These are phyloP conservation scores for Trichogramma pretiosum DNA, from an alignment of 1,140 invertebrate genomes.

Conservation along the genomic window DNA sequence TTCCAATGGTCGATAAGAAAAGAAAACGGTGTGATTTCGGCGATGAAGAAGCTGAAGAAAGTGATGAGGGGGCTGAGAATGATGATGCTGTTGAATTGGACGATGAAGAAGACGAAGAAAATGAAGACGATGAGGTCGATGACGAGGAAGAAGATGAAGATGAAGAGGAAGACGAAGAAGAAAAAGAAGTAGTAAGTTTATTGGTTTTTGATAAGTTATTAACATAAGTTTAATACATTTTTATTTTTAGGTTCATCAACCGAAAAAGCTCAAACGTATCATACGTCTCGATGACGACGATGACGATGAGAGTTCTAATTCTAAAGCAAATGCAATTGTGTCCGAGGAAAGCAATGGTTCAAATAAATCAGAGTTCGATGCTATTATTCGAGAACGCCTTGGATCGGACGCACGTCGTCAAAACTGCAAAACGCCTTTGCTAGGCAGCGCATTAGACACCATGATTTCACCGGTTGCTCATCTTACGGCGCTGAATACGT, in stretches of 20 bases:
- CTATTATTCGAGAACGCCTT: background rate
- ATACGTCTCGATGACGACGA: constrained; percentile 34
- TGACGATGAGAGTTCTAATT: no score
- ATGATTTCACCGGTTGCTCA: constrained; percentile 34
- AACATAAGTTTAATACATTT: background rate
- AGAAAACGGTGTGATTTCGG: constrained; percentile 27
- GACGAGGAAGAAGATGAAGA: constrained; percentile 29
- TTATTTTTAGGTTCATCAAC: constrained; percentile 18
- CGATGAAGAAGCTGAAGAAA: constrained; percentile 41
- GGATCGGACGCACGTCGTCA: constrained; percentile 18
- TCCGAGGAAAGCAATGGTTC: no score
- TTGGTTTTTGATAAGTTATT: background rate
- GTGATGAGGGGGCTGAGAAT: constrained; percentile 27
- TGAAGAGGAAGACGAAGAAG: constrained; percentile 32
- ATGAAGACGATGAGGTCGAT: constrained; percentile 32
- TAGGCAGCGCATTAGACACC: constrained; percentile 22
- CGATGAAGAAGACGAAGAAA: constrained; percentile 34
- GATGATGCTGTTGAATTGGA: constrained; percentile 40
- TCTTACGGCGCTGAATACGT: constrained; percentile 33
- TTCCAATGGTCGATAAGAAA: constrained; percentile 25
- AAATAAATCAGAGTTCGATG: constrained; percentile 16
- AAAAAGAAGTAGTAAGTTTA: constrained; percentile 24
- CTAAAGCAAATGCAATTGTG: no score
- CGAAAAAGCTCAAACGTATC: constrained; percentile 32
- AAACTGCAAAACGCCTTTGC: constrained; percentile 23